These are phyloP conservation scores for Thripadectes ignobilis DNA, from an alignment of 2,797 vertebrate species.

Conservation along the genomic window DNA sequence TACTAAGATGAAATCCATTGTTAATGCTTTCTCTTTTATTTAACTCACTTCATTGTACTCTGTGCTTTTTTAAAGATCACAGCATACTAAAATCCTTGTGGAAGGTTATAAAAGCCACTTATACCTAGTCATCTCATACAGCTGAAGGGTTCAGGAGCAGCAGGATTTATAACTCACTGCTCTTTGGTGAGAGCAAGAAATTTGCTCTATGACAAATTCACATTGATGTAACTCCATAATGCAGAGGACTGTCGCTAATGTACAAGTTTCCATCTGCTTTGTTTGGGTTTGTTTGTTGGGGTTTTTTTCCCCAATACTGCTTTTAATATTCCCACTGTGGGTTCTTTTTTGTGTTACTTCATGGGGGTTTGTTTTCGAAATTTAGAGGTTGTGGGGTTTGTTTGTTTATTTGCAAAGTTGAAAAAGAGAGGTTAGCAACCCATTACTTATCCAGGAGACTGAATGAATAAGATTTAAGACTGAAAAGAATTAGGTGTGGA, in stretches of 20 bases:
- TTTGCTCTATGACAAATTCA: background rate
- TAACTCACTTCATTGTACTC: background rate
- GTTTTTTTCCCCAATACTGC: background rate
- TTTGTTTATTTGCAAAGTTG: background rate
- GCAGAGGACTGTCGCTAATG: background rate
- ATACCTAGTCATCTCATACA: accelerated
- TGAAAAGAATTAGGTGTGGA: background rate
- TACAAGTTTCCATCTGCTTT: background rate
- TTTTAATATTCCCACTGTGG: background rate
- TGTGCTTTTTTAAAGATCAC: background rate
- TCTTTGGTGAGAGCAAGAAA: background rate
- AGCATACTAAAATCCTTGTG: background rate
- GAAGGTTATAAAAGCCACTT: slow-evolving; percentile 10
- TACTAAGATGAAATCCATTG: slow-evolving; percentile 66
- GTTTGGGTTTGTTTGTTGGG: background rate
- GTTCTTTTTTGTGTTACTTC: background rate
- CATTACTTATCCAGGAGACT: background rate
- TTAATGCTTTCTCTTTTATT: slow-evolving; percentile 38
- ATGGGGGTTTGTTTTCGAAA: background rate
- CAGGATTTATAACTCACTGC: background rate
- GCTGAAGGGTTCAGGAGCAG: background rate
- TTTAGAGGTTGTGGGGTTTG: background rate
- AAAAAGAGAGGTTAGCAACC: background rate
- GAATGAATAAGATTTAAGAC: background rate
- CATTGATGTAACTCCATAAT: background rate